Percentiles rank a stretch among this genome's conserved stretches.
Evolutionary conservation across 2,888 invertebrate species (phyloP).

Genomic region (Podabrus alpinus): DNA sequence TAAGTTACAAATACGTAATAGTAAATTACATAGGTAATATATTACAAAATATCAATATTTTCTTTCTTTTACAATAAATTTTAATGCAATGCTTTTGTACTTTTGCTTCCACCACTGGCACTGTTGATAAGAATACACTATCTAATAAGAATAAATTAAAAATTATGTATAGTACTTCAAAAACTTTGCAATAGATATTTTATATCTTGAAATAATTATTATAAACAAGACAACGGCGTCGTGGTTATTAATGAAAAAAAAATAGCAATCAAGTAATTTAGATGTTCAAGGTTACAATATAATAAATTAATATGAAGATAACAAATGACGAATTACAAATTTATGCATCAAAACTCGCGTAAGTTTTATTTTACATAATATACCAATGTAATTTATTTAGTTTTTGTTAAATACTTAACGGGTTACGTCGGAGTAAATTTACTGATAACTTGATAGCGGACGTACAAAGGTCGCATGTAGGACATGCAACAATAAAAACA

Average conservation of each 20-base stretch:
- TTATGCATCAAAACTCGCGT: background rate
- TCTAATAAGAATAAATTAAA: background rate
- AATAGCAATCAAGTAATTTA: background rate
- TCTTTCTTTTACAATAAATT: background rate
- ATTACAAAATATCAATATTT: background rate
- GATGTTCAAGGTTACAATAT: background rate
- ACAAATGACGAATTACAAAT: background rate
- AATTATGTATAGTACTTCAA: background rate
- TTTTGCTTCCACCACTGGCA: background rate
- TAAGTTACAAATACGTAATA: too few relatives aligned
- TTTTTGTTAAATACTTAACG: background rate
- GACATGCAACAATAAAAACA: constrained; percentile 29
- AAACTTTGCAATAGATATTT: background rate
- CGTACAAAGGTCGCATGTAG: constrained; percentile 39
- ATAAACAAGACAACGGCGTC: background rate
- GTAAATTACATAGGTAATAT: too few relatives aligned
- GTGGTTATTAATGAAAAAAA: background rate
- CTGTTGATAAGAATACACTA: background rate
- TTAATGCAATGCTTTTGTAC: background rate
- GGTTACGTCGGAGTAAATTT: background rate
- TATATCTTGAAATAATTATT: background rate
- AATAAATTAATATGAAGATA: background rate
- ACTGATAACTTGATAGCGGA: constrained; percentile 21
- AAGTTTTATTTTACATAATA: background rate
- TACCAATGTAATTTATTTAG: background rate